A percentile compares a stretch with the other conserved stretches of the same genome.
phyloP scores from a whole-genome alignment of 2,888 invertebrate genomes.

The Argyresthia albistria region DNA sequence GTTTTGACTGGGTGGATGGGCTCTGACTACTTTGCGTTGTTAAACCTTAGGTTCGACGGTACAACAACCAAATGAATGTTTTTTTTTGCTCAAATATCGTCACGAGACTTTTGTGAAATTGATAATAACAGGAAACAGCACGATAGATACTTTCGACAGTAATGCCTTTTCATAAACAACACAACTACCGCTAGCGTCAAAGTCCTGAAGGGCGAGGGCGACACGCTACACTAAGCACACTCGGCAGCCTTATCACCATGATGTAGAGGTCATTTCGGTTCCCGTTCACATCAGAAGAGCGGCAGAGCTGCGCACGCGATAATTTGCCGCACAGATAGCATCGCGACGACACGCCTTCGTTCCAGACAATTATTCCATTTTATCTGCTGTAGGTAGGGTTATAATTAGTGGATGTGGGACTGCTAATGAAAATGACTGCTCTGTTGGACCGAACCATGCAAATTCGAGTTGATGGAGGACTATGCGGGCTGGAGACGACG shows the following conservation, averaged over 20 bases:
- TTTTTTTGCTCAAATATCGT: too few species aligned
- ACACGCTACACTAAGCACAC: conserved; percentile 1
- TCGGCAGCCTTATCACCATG: background rate
- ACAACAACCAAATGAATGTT: too few species aligned
- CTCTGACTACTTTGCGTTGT: too few species aligned
- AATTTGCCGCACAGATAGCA: conserved; percentile 29
- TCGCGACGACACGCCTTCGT: conserved; percentile 16
- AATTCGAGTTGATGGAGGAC: background rate
- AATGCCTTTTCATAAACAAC: background rate
- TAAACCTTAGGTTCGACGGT: too few species aligned
- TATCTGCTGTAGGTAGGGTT: conserved; percentile 1
- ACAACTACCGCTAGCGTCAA: background rate
- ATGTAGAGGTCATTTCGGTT: background rate
- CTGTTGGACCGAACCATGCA: background rate
- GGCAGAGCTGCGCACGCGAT: conserved; percentile 17
- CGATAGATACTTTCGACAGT: background rate
- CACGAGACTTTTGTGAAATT: too few species aligned
- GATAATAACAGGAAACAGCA: background rate
- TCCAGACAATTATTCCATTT: conserved; percentile 19
- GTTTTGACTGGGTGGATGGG: too few species aligned
- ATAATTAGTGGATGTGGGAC: conserved; percentile 3
- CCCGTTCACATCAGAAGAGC: background rate
- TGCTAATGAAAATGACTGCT: too few species aligned
- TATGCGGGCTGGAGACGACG: too few species aligned
- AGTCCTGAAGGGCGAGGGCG: conserved; percentile 1